Evolutionary conservation across 2,797 vertebrate genomes (phyloP), one percentile per base, ranked within the genome.

Genomic region (Atherinosoma microstoma): DNA sequence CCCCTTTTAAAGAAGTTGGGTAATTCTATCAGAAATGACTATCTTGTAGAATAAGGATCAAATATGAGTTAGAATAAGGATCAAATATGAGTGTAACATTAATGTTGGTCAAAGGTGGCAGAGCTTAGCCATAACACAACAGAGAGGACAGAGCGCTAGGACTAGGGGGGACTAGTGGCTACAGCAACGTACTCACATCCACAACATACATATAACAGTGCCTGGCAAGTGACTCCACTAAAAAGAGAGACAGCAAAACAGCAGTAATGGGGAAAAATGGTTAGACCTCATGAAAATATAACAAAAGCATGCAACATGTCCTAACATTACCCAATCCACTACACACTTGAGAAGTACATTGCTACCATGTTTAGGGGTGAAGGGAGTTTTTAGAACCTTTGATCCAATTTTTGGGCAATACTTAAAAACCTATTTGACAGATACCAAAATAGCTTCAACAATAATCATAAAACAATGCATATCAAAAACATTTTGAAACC

Each of bases 191-290:
- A 97, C 96, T 98, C 96, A 97, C 96, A 98, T 97, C 96, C 95
- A 97, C 95, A 97, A 98, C 95, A 96, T 96, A 97, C 84, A 93
- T 96, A 96, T 94, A 97, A 97, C 96, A 97, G 95, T 97, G 95
- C 95, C 96, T 96, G 96, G 96, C 95, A 96, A 96, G 95, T 97
- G 96, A 97, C 95, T 97, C 95, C 96, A 96, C 96, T 97, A 98
- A 96, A 96, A 96, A 97, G 94, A 96, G 95, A 95, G 92, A 97
- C 95, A 95, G 96, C 95, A 97, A 94, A 96, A 96, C 94, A 97
- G 96, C 95, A 96, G 84, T 90, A 90, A 92, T 90, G 96, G 95
- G 95, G 94, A 96, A 85, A 94, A 87, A 96, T 94, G 95, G 94
- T 97, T 96, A 97, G 96, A 96, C 95, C 95, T 95, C 95, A 85